Evolutionary conservation across 92 coral and sea anemone species (phyloP), one percentile per base, ranked within the genome.

Genomic region (Palythoa grandis): DNA sequence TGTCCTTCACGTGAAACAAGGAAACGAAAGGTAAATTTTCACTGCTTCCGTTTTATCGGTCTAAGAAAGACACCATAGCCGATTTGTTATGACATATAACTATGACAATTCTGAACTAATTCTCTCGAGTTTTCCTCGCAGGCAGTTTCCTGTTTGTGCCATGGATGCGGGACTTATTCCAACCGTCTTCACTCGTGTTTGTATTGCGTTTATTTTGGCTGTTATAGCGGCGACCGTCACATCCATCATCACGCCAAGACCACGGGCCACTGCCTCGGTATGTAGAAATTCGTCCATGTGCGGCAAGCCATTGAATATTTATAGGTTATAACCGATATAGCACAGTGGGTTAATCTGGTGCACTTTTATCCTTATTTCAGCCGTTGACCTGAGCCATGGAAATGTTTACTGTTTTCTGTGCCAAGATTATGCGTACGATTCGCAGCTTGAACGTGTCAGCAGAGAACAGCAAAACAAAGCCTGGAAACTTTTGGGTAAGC

Each of bases 201-300:
- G 70, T 92, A 80, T 48, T 97, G 99, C 93, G 95, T 97, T 80
- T 97, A 97, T 87, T 97, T 97, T 60, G 99, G 99, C 66, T 97
- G 99, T 79, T 97, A 97, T 54, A 90, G 95, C 78, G 99, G 99
- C 61, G 89, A 92, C 90, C 93, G 95, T 90, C 99, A 97, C 74
- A 97, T 97, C 11, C 99, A 97, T 83, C 93, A 89, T 69, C 99
- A 97, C 88, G 97, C 99, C 60, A 89, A 93, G 63, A 82, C 91
- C 43, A 92, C 94, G 8, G 98, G 98, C 74, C 99, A 97, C 82
- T 88, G 93, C 76, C 86, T 97, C 35, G 99, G 99, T 97, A 80
- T 89, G 92, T 82, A 82, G 37, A 76, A 70, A n/a, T 10, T 38
- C 57, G 72, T 24, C 24, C 87, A 80, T 80, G 85, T 80, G 85